Percentiles rank a stretch among this genome's conserved stretches.
Evolutionary conservation across 1,140 invertebrate species (phyloP).

Genomic region (Condylostylus longicornis): DNA sequence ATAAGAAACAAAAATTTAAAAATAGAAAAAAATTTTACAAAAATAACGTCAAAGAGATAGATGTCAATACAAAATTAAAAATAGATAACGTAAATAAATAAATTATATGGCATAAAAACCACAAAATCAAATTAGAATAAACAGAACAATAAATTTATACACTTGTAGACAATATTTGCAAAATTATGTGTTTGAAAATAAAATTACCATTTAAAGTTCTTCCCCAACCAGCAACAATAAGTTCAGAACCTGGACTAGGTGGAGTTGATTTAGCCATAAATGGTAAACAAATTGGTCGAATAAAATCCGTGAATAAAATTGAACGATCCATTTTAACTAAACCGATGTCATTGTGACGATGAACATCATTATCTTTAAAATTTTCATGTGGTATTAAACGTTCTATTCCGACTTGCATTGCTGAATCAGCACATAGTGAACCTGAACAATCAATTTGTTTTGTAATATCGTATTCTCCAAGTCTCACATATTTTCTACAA

Average conservation of each 20-base stretch:
- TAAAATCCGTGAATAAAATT: constrained; percentile 33
- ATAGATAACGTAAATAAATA: not conserved
- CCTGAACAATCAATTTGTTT: constrained; percentile 32
- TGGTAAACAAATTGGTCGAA: constrained; percentile 43
- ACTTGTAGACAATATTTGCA: constrained; percentile 9
- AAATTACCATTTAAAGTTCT: constrained; percentile 33
- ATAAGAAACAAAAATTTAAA: not conserved
- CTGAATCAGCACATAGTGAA: constrained; percentile 14
- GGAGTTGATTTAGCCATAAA: no score
- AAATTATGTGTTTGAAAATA: constrained; percentile 18
- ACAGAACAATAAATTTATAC: not conserved
- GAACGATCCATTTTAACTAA: constrained; percentile 31
- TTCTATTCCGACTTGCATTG: constrained; percentile 18
- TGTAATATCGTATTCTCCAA: constrained; percentile 37
- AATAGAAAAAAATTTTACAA: not conserved
- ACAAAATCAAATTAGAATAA: not conserved
- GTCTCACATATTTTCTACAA: constrained; percentile 28
- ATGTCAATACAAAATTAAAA: not conserved
- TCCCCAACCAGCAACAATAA: constrained; percentile 54
- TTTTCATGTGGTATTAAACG: constrained; percentile 31
- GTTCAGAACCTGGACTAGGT: constrained; percentile 14
- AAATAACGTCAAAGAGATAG: not conserved
- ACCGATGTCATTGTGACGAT: constrained; percentile 35
- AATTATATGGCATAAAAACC: not conserved
- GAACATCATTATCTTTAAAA: constrained; percentile 20